Evolutionary conservation across 2,797 vertebrate species (phyloP), one percentile per base, ranked within the genome.

Genomic region (Pangasius mekongensis): DNA sequence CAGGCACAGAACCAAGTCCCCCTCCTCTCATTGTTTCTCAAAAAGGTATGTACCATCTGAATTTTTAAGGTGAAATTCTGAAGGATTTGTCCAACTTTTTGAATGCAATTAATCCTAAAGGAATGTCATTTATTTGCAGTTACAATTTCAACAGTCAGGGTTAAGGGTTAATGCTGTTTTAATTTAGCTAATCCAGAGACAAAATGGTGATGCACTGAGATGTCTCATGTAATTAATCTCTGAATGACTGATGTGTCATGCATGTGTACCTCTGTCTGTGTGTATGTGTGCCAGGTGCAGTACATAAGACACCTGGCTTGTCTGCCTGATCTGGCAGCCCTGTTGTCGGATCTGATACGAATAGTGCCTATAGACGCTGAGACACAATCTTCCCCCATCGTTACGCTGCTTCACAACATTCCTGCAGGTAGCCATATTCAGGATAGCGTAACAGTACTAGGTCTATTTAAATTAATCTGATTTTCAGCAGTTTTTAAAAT

Each of bases 321-420:
- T 91, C 92, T 96, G 0, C 95, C 95, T 3, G 93, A 95, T 86
- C 92, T 96, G 89, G 93, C 94, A 7, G 92, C 93, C 5, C 39
- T 96, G 1, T 94, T 95, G 91, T 93, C 91, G 0, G 95, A 96
- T 89, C 93, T 96, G 86, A 85, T 94, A 78, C 92, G 93, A 76
- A 90, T 84, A 30, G 90, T 95, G 86, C 93, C 93, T 13, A 81
- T 88, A 49, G 85, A 43, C 0, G 84, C 91, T 7, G 81, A 92
- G 30, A 58, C 90, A 0, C 14, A 88, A 0, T 33, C 82, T 3
- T 91, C 88, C 43, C 94, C 90, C 1, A 91, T 96, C 0, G 74
- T n/a, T 0, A 90, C 94, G 88, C 85, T 93, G 47, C 67, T 96
- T n/a, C 92, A 94, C 87, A 93, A 89, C 82, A 91, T 95, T 62